Evolutionary conservation across 2,797 vertebrate genomes (phyloP), one percentile per base, ranked within the genome.

Genomic region (Melanotaenia maccullochi): DNA sequence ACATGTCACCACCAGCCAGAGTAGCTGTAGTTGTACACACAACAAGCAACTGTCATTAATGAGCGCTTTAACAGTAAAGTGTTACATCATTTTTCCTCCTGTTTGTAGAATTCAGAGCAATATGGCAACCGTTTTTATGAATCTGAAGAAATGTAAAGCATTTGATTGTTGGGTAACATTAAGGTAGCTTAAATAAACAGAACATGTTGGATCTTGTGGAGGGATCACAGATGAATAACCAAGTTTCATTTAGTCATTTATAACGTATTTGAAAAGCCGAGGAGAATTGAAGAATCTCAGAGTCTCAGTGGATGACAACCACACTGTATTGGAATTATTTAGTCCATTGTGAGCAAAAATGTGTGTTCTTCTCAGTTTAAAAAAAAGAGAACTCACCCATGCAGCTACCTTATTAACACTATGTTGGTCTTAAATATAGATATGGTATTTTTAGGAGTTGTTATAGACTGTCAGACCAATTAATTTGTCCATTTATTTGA

Each of bases 21-120:
- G 51, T 60, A 47, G 40, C 69, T 57, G 60, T 22, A 25, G 36
- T 28, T 28, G 20, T 18, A 49, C 59, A 44, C 1, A 14, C 68
- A 70, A 42, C 42, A 35, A 42, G 35, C 49, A 55, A 5, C 59
- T 55, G 28, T 30, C 51, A 44, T 35, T 49, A 64, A 25, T 47
- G 33, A 72, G 7, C 24, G 32, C 2, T 22, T 24, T 28, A 54
- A 52, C 20, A 22, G 12, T 68, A 9, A 12, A 36, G 62, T 52
- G 13, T 52, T 6, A 52, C 18, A 24, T 13, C 35, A 42, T 33
- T 25, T n/a, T 38, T 25, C n/a, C 25, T 42, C 13, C 14, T 3
- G 20, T 13, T 28, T 20, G 22, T 55, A 52, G 13, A 65, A 36
- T 18, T 42, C 0, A 30, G n/a, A 36, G 22, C 5, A 9, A 20